Conservation (phyloP, 2,888 invertebrate genomes). For the Nomada hirtipes region DNA sequence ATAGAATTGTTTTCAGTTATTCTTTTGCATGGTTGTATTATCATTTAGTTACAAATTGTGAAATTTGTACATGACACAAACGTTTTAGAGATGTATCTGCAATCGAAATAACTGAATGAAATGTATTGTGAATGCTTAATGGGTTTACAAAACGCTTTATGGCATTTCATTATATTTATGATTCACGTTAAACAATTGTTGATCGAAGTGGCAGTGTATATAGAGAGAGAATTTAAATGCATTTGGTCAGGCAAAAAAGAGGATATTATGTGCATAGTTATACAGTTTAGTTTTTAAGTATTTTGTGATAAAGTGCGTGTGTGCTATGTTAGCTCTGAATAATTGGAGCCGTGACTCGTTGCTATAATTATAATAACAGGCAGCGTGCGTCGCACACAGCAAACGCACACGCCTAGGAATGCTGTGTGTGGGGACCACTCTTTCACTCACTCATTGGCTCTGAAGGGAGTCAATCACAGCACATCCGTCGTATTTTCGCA, state of each 20-base stretch:
- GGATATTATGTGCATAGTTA: conserved; percentile 64
- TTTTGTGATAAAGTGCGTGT: conserved; percentile 76
- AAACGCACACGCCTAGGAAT: conserved; percentile 82
- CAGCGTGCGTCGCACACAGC: conserved; percentile 82
- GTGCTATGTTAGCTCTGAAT: conserved; percentile 79
- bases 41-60: conserved; percentile 11
- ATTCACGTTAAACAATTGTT: conserved; percentile 41
- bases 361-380: conserved; percentile 83
- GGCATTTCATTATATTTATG: conserved; percentile 48
- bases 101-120: conserved; percentile 28
- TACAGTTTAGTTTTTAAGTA: conserved; percentile 70
- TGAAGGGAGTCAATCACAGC: conserved; percentile 82
- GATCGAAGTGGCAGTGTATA: conserved; percentile 55
- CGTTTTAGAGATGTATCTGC: conserved; percentile 15
- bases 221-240: conserved; percentile 56
- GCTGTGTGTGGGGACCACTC: conserved; percentile 80
- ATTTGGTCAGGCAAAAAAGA: conserved; percentile 70
- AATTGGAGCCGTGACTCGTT: conserved; percentile 82
- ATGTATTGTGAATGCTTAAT: conserved; percentile 36
- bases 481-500: conserved; percentile 81
- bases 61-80: conserved; percentile 21
- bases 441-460: conserved; percentile 81
- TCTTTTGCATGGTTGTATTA: conserved; percentile 17
- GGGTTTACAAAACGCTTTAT: conserved; percentile 25
- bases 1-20: conserved; percentile 15